These are phyloP conservation scores for Pachycephus smyrnensis DNA, from an alignment of 2,888 invertebrate genomes.

Conservation along the genomic window DNA sequence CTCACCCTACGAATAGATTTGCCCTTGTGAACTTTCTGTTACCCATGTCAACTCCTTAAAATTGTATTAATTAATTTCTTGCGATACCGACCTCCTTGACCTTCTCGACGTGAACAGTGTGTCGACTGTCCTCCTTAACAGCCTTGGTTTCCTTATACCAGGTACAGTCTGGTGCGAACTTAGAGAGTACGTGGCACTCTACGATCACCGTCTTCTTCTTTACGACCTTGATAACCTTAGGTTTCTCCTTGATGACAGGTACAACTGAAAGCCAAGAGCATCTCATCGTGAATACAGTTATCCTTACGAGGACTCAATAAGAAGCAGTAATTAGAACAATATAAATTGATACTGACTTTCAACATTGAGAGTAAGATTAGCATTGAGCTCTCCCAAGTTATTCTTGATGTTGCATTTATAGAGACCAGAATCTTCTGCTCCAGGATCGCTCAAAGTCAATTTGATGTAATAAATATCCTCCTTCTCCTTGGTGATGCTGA, in stretches of 20 bases:
- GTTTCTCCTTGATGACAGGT: constrained; percentile 93
- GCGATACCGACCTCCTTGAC: constrained; percentile 76
- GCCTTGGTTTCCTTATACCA: constrained; percentile 92
- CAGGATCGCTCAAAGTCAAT: constrained; percentile 89
- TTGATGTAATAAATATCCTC: constrained; percentile 88
- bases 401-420: constrained; percentile 99
- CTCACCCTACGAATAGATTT: constrained; percentile 76
- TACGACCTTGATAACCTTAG: constrained; percentile 89
- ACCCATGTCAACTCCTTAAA: background rate
- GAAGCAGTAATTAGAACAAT: constrained; percentile 7
- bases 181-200: constrained; percentile 93
- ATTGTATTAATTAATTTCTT: background rate
- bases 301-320: constrained; percentile 5
- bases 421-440: constrained; percentile 94
- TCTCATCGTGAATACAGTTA: background rate
- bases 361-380: constrained; percentile 96
- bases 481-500: constrained; percentile 77
- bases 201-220: constrained; percentile 94
- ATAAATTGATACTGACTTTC: constrained; percentile 80
- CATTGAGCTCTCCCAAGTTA: constrained; percentile 94
- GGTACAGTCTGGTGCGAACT: constrained; percentile 91
- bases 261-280: constrained; percentile 74
- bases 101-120: constrained; percentile 82
- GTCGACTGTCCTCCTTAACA: constrained; percentile 82
- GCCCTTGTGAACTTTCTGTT: background rate